phyloP scores from a whole-genome alignment of 1,140 invertebrate species.

The Drosophila grimshawi region DNA sequence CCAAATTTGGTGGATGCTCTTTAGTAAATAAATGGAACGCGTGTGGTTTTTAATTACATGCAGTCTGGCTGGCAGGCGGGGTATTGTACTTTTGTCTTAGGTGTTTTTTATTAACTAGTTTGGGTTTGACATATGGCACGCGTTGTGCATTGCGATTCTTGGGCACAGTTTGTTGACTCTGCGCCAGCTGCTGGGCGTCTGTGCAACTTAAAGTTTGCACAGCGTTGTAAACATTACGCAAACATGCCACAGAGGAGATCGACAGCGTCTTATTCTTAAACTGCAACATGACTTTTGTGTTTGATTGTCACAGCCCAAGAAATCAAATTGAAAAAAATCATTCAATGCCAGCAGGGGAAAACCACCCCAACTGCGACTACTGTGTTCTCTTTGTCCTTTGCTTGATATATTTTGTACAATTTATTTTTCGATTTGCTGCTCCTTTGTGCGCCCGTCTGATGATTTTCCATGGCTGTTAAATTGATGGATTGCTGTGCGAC shows the following conservation, averaged over 20 bases:
- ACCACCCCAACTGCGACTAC: conserved; percentile 56
- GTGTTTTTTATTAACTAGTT: conserved; percentile 28
- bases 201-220: conserved; percentile 67
- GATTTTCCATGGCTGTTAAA: conserved; percentile 78
- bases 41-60: conserved; percentile 78
- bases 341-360: conserved; percentile 38
- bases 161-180: conserved; percentile 66
- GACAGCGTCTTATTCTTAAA: conserved; percentile 5
- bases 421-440: conserved; percentile 60
- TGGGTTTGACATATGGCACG: conserved; percentile 69
- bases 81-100: conserved; percentile 40
- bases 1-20: conserved; percentile 43
- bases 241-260: conserved; percentile 67
- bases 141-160: conserved; percentile 48
- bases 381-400: conserved; percentile 60
- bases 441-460: conserved; percentile 40
- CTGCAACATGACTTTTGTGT: conserved; percentile 23
- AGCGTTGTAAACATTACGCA: conserved; percentile 70
- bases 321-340: conserved; percentile 57
- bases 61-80: conserved; percentile 32
- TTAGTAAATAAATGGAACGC: conserved; percentile 69
- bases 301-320: conserved; percentile 44
- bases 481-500: conserved; percentile 80
- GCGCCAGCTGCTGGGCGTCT: conserved; percentile 52
- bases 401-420: conserved; percentile 68